Percentiles rank a stretch among this genome's conserved stretches.
phyloP scores from a whole-genome alignment of 2,888 invertebrate species.

The Chirona hameri region DNA sequence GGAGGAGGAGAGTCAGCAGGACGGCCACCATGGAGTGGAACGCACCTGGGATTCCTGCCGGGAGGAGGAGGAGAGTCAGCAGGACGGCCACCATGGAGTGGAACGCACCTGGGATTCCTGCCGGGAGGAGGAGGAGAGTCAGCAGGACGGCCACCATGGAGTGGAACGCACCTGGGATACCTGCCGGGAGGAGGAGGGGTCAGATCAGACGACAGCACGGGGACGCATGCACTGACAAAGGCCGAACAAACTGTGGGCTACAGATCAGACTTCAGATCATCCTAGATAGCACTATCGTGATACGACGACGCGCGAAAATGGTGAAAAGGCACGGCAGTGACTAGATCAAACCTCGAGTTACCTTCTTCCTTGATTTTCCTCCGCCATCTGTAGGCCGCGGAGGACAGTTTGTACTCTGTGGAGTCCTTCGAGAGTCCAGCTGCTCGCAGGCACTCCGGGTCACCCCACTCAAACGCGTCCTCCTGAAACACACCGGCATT shows the following conservation, averaged over 20 bases:
- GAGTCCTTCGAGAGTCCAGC: conserved; percentile 37
- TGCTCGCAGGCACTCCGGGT: conserved; percentile 51
- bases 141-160: conserved; percentile 48
- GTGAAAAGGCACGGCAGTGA: no score
- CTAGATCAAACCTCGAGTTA: not conserved
- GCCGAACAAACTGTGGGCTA: no score
- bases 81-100: conserved; percentile 45
- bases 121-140: conserved; percentile 47
- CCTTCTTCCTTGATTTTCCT: conserved; percentile 49
- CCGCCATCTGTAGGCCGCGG: conserved; percentile 59
- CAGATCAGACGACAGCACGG: no score
- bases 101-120: conserved; percentile 36
- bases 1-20: conserved; percentile 56
- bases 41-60: conserved; percentile 34
- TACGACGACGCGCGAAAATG: no score
- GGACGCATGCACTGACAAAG: no score
- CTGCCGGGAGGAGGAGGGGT: conserved; percentile 7
- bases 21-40: conserved; percentile 41
- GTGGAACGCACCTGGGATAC: conserved; percentile 37
- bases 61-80: conserved; percentile 53
- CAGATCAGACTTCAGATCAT: no score
- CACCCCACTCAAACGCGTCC: conserved; percentile 80
- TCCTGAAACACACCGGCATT: conserved; percentile 56
- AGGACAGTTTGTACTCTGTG: conserved; percentile 43
- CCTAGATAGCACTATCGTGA: no score